Conservation (phyloP, 2,797 vertebrate species). For the Enteromius unitaeniatus region DNA sequence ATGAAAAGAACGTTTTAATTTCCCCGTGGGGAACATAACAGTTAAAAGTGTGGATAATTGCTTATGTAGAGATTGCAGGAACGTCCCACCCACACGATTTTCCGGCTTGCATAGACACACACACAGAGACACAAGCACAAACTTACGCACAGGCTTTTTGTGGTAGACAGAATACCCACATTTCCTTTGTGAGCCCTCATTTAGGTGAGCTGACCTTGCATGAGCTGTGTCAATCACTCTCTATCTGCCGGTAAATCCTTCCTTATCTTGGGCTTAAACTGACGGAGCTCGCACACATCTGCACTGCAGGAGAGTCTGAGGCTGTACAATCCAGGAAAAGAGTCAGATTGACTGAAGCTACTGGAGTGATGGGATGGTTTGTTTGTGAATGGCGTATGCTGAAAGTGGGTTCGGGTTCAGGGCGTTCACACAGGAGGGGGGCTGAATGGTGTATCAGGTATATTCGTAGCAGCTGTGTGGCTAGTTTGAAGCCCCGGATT, state of each 20-base stretch:
- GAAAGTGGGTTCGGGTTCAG: background rate
- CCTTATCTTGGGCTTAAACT: constrained; percentile 66
- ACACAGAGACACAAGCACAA: constrained; percentile 2
- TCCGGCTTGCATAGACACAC: background rate
- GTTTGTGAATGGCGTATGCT: constrained; percentile 14
- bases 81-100: background rate
- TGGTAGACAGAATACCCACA: constrained; percentile 65
- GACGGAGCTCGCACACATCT: constrained; percentile 54
- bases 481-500: background rate
- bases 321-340: constrained; percentile 29
- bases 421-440: background rate
- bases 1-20: constrained; percentile 9
- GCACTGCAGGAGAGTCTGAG: constrained; percentile 41
- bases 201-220: constrained; percentile 72
- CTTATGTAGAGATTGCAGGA: constrained; percentile 24
- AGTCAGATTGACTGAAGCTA: constrained; percentile 49
- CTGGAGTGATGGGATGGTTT: constrained; percentile 45
- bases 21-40: constrained; percentile 26
- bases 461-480: background rate
- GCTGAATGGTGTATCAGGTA: background rate
- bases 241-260: constrained; percentile 66
- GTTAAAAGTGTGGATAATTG: constrained; percentile 42
- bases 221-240: constrained; percentile 72
- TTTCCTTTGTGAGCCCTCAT: constrained; percentile 65
- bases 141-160: constrained; percentile 29